These are phyloP conservation scores for Cistogaster globosa DNA, from an alignment of 2,888 invertebrate genomes.

Conservation along the genomic window DNA sequence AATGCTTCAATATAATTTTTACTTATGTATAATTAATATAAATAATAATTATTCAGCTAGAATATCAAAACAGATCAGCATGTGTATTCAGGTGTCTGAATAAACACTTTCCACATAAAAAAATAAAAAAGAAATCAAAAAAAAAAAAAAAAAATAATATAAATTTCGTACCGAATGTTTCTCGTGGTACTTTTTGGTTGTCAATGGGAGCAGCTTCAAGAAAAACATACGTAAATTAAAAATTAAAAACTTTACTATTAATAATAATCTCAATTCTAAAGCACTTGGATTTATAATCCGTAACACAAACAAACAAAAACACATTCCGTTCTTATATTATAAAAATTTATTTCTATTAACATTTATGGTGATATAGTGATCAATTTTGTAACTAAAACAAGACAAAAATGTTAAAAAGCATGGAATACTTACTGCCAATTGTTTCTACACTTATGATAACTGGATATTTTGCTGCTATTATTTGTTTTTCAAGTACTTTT, in stretches of 20 bases:
- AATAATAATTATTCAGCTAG: slow-evolving; percentile 5
- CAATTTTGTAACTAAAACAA: slow-evolving; percentile 9
- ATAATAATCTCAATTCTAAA: slow-evolving; percentile 4
- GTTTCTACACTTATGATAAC: neutral
- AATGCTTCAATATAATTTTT: neutral
- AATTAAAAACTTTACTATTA: neutral
- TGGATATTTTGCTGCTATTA: neutral
- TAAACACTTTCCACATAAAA: slow-evolving; percentile 39
- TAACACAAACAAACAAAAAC: slow-evolving; percentile 41
- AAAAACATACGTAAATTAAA: neutral
- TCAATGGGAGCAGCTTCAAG: neutral
- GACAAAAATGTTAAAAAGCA: neutral
- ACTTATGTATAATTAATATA: neutral
- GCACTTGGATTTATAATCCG: slow-evolving; percentile 53
- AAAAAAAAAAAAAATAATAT: neutral
- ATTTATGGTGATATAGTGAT: neutral
- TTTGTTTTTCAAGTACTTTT: slow-evolving; percentile 7
- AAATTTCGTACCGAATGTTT: neutral
- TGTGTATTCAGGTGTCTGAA: slow-evolving; percentile 56
- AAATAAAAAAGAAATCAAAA: neutral
- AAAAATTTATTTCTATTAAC: slow-evolving; percentile 42
- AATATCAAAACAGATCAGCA: slow-evolving; percentile 24
- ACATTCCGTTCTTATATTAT: slow-evolving; percentile 22
- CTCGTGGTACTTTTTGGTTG: neutral
- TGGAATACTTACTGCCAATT: neutral